A percentile compares a stretch with the other conserved stretches of the same genome.
These are phyloP conservation scores for Globia sparganii DNA, from an alignment of 2,888 invertebrate genomes.

Conservation along the genomic window DNA sequence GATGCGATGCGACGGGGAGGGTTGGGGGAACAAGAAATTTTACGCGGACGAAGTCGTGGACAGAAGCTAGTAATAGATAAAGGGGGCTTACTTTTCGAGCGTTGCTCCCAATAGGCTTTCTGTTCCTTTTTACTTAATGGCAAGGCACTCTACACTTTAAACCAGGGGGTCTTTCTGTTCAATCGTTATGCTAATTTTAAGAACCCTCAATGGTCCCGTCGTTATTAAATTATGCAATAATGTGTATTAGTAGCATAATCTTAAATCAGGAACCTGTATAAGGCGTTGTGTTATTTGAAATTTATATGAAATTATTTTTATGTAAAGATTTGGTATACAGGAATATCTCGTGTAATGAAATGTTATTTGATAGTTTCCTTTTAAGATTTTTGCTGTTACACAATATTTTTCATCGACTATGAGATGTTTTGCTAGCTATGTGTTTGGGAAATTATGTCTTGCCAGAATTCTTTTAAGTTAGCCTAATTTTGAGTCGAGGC, in stretches of 20 bases:
- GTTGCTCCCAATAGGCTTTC: neutral
- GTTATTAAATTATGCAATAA: conserved; percentile 41
- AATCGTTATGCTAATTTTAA: conserved; percentile 52
- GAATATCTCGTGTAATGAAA: neutral
- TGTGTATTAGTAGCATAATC: conserved; percentile 30
- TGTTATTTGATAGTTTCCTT: conserved; percentile 20
- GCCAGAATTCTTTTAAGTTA: neutral
- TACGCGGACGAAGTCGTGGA: too few relatives aligned
- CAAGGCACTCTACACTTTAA: neutral
- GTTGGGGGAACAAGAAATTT: too few relatives aligned
- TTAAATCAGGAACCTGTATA: conserved; percentile 27
- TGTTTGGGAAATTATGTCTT: neutral
- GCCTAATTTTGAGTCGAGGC: neutral
- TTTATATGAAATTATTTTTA: conserved; percentile 6
- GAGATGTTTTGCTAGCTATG: neutral
- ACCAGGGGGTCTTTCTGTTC: conserved; percentile 48
- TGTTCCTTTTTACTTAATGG: neutral
- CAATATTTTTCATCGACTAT: neutral
- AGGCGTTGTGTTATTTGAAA: conserved; percentile 29
- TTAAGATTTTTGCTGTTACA: neutral
- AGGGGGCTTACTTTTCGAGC: neutral
- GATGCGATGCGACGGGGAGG: too few relatives aligned
- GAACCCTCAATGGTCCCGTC: conserved; percentile 23
- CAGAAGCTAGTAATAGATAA: too few relatives aligned
- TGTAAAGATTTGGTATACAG: neutral